phyloP scores from a whole-genome alignment of 1,140 invertebrate genomes.

The Brachionus asplanchnoidis region DNA sequence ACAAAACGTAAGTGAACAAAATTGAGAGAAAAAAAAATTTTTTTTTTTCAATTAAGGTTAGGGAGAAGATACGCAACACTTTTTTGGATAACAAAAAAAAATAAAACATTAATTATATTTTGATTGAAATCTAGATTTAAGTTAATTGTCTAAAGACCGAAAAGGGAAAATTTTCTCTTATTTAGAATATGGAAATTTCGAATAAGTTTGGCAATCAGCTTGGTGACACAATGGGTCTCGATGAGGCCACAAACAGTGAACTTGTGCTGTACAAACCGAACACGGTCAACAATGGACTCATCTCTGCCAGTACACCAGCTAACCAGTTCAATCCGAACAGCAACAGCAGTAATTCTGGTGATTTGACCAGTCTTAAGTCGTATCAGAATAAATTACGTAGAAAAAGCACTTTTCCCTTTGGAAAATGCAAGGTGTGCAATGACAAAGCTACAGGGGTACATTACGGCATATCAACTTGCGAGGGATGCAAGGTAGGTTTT shows the following conservation, averaged over 20 bases:
- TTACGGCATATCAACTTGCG: slow-evolving; percentile 58
- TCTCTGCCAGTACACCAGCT: not conserved
- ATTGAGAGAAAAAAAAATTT: not conserved
- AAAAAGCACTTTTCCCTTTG: slow-evolving; percentile 40
- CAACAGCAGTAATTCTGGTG: not conserved
- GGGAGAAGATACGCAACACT: not conserved
- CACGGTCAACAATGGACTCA: not conserved
- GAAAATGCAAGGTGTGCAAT: slow-evolving; percentile 58
- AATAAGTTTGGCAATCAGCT: not conserved
- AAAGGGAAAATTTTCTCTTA: not conserved
- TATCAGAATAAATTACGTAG: not conserved
- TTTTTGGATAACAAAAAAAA: not conserved
- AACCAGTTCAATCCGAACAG: not conserved
- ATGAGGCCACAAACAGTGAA: not conserved
- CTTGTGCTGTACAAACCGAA: not conserved
- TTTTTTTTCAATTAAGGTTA: not conserved
- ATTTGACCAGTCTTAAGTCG: not conserved
- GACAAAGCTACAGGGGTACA: slow-evolving; percentile 59
- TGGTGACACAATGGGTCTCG: not conserved
- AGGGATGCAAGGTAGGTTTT: slow-evolving; percentile 58
- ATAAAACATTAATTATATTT: not conserved
- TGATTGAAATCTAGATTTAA: slow-evolving; percentile 4
- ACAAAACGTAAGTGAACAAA: not conserved
- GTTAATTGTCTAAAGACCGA: not conserved
- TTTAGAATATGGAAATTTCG: not conserved